Evolutionary conservation across 2,797 vertebrate species (phyloP).

Genomic region (Mustela erminea): DNA sequence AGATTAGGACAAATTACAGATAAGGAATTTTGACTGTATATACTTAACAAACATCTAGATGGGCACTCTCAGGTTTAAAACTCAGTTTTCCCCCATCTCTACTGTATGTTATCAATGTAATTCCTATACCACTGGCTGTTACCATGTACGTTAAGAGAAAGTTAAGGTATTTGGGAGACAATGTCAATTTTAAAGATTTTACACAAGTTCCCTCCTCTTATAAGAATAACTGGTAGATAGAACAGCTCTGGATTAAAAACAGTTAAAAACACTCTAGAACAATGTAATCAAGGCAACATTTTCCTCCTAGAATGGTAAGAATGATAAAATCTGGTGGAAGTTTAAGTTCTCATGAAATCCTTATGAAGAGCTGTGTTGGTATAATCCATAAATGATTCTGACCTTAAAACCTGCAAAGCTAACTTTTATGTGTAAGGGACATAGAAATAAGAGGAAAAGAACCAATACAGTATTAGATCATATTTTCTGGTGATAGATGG

Average conservation of each 20-base stretch:
- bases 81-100: background rate
- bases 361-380: background rate
- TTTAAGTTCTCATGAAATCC: background rate
- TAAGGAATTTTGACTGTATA: background rate
- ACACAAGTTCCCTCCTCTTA: background rate
- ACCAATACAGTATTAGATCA: background rate
- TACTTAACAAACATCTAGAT: background rate
- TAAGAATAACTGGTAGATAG: background rate
- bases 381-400: background rate
- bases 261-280: background rate
- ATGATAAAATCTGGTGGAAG: background rate
- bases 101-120: background rate
- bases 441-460: background rate
- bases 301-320: background rate
- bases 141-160: background rate
- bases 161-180: background rate
- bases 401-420: background rate
- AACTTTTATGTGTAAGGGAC: background rate
- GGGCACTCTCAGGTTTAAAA: background rate
- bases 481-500: background rate
- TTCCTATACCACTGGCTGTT: background rate
- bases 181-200: slow-evolving; percentile 49
- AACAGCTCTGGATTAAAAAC: background rate
- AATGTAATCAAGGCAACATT: background rate
- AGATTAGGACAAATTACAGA: background rate